Conservation (phyloP, 2,113 vertebrate species). For the Phoxinus phoxinus region DNA sequence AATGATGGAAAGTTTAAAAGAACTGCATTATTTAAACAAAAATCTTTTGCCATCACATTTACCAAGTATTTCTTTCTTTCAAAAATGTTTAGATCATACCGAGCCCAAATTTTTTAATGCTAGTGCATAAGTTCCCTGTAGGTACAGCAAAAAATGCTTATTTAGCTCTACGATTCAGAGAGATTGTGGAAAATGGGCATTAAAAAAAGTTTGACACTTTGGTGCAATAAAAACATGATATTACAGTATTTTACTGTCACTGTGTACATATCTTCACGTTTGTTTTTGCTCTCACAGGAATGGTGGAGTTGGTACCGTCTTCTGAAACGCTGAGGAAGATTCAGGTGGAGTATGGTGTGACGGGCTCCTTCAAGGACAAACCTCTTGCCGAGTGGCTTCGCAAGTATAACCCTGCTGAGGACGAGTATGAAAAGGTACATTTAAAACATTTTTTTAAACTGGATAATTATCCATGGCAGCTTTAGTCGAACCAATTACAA, state of each 20-base stretch:
- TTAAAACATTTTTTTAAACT: not conserved
- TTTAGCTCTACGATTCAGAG: not conserved
- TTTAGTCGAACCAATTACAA: not conserved
- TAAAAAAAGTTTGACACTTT: not conserved
- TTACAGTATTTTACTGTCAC: not conserved
- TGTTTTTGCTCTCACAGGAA: slow-evolving; percentile 74
- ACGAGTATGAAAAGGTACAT: slow-evolving; percentile 97
- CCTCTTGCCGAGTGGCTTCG: slow-evolving; percentile 96
- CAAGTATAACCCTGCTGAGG: slow-evolving; percentile 97
- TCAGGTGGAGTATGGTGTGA: slow-evolving; percentile 97
- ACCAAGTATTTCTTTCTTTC: not conserved
- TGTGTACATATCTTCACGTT: not conserved
- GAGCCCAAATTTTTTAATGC: not conserved
- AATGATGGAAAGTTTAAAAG: not conserved
- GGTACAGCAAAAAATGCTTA: not conserved
- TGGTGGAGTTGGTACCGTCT: slow-evolving; percentile 96
- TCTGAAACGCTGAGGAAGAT: slow-evolving; percentile 98
- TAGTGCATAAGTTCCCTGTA: not conserved
- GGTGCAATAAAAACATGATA: not conserved
- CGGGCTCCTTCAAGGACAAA: slow-evolving; percentile 98
- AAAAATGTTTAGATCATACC: not conserved
- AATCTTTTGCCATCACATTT: not conserved
- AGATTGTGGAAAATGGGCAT: not conserved
- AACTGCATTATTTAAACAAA: not conserved
- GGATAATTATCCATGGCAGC: not conserved